Base-by-base conservation (phyloP, 2,113 vertebrate species). In the Falco punctatus region DNA sequence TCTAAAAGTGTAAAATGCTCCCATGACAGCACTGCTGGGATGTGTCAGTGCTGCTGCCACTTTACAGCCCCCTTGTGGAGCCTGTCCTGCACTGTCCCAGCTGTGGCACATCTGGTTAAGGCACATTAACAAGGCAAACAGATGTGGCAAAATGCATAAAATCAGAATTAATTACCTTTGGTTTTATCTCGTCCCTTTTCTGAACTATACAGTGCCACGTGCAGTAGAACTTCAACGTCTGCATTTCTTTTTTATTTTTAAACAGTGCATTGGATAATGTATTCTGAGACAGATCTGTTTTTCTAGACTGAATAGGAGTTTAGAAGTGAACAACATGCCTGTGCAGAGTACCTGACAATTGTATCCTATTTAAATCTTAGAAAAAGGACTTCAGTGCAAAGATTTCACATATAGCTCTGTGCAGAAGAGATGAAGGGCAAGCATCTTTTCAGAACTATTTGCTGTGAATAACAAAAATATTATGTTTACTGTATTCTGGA, bases 31-130 rank as follows among this genome's bases (percentile, higher is more conserved):
- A 10, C 51, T 84, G 72, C 75, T 67, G 59, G 42, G 27, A 35
- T 18, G 27, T 4, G 6, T 52, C 67, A 55, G 85, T 52, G 78
- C 80, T 2, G 1, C 65, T 81, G 82, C 49, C 5, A 8, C 62
- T 51, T 61, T 59, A 88, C 69, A 94, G 84, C 65, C 87, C 84
- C 46, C 88, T 91, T 13, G 11, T 84, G 94, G 75, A 92, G 49
- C 54, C 55, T 58, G 52, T 52, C 23, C 71, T 59, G 62, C 75
- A 51, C 66, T 83, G 62, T 42, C 52, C 90, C 71, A 64, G 58
- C 32, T 65, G 35, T 49, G 73, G 46, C 54, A 86, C 61, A 70
- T 51, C 71, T 69, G 49, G 32, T 86, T 5, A 54, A 79, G 35
- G 52, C 46, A 79, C 5, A 30, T 58, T 78, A 92, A 46, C 24